Conservation (phyloP, 2,888 invertebrate species). For the Hyposoter dolosus region DNA sequence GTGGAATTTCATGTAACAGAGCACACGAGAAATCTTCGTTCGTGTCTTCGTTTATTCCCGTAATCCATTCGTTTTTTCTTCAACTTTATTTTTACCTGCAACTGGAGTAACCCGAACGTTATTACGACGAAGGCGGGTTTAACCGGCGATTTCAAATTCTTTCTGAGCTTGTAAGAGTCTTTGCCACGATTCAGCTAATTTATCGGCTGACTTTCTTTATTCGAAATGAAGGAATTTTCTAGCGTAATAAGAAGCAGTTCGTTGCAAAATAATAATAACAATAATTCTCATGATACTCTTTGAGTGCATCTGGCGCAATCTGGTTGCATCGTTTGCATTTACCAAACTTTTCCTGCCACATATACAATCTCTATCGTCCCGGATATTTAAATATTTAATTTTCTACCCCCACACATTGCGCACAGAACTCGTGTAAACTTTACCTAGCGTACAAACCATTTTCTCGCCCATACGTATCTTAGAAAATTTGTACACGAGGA, state of each 20-base stretch:
- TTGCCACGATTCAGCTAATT: constrained; percentile 17
- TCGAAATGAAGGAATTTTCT: constrained; percentile 16
- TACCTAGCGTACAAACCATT: constrained; percentile 46
- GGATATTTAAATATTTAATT: constrained; percentile 73
- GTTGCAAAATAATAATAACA: constrained; percentile 33
- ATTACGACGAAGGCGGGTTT: constrained; percentile 13
- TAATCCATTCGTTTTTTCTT: neutral
- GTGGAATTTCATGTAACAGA: constrained; percentile 15
- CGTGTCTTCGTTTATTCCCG: constrained; percentile 25
- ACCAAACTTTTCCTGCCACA: constrained; percentile 6
- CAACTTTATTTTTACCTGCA: neutral
- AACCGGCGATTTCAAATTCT: constrained; percentile 2
- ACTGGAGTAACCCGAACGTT: constrained; percentile 26
- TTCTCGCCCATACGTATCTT: neutral
- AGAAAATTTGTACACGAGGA: neutral
- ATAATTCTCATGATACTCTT: constrained; percentile 39
- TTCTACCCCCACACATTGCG: constrained; percentile 28
- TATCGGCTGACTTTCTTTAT: constrained; percentile 17
- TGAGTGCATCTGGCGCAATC: constrained; percentile 45
- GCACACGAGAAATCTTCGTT: neutral
- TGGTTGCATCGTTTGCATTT: constrained; percentile 52
- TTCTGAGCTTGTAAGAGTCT: neutral
- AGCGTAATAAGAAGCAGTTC: neutral
- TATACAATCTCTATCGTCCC: constrained; percentile 8
- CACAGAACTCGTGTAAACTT: constrained; percentile 57